A percentile compares a stretch with the other conserved stretches of the same genome.
Conservation (phyloP, 1,140 invertebrate genomes). For the Calosoma granatense region DNA sequence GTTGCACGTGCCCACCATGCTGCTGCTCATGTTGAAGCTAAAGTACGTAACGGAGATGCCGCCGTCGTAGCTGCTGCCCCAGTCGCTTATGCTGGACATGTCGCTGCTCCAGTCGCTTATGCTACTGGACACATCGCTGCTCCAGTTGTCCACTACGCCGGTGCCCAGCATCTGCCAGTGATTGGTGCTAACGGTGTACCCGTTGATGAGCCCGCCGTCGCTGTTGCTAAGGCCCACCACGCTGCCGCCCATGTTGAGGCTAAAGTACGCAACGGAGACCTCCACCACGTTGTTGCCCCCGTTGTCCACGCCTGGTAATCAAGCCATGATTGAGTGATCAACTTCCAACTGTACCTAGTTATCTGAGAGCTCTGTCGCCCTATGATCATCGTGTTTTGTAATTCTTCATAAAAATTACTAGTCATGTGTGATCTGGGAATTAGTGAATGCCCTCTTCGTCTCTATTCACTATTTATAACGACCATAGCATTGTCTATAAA, state of each 20-base stretch:
- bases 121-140: slow-evolving; percentile 3
- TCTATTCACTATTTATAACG: too few relatives aligned
- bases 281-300: not conserved
- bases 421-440: too few relatives aligned
- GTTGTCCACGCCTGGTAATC: slow-evolving; percentile 6
- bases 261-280: slow-evolving; percentile 29
- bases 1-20: slow-evolving; percentile 10
- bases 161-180: not conserved
- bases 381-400: too few relatives aligned
- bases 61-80: slow-evolving; percentile 9
- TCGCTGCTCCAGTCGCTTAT: not conserved
- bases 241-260: slow-evolving; percentile 40
- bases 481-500: too few relatives aligned
- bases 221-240: not conserved
- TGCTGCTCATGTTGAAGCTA: slow-evolving; percentile 38
- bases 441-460: too few relatives aligned
- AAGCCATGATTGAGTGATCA: not conserved
- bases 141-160: slow-evolving; percentile 1
- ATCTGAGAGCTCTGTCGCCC: too few relatives aligned
- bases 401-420: too few relatives aligned
- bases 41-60: slow-evolving; percentile 28
- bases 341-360: not conserved
- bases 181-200: slow-evolving; percentile 15
- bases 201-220: slow-evolving; percentile 14
- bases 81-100: slow-evolving; percentile 1